Base-by-base conservation (phyloP, 2,113 vertebrate species). In the Hippocampus guttulatus region DNA sequence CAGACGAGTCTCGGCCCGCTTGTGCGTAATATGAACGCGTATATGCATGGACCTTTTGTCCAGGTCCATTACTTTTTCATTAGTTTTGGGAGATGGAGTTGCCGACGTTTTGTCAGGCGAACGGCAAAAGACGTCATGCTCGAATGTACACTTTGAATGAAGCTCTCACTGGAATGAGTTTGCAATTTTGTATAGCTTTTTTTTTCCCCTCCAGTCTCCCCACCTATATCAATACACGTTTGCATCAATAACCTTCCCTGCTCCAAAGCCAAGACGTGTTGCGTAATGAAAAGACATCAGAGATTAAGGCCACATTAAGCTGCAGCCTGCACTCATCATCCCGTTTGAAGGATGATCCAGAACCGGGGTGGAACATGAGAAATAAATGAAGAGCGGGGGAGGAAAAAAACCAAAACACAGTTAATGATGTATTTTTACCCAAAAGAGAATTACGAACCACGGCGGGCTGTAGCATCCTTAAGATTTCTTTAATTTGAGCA, bases 31-130 rank as follows among this genome's bases (percentile, higher is more conserved):
- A 83, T 75, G 81, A 74, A 78, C 64, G 79, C 79, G 79, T 65
- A 54, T 43, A 70, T 81, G 82, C 76, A 69, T 75, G 74, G 80
- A 68, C 82, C 79, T 82, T 81, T 78, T 65, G 84, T n/a, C 69
- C 81, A 47, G 81, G 81, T 55, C 71, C 89, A 90, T 89, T 89
- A 81, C 73, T 85, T 88, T 90, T 80, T 85, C 83, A 86, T 90
- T 87, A 87, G 81, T 72, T 87, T 60, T 75, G 68, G 75, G 78
- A 77, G 79, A 88, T 84, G 81, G 74, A 83, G 68, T 89, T 83
- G 73, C 66, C 62, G 68, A 73, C 71, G 74, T 78, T 83, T 79
- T 73, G 70, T 77, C 80, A 68, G 77, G 67, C 66, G 64, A 85
- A 89, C 81, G 86, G 79, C 89, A 86, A 70, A 77, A 68, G 21